These are phyloP conservation scores for Caenorhabditis angaria DNA, from an alignment of 2,888 invertebrate genomes.

Conservation along the genomic window DNA sequence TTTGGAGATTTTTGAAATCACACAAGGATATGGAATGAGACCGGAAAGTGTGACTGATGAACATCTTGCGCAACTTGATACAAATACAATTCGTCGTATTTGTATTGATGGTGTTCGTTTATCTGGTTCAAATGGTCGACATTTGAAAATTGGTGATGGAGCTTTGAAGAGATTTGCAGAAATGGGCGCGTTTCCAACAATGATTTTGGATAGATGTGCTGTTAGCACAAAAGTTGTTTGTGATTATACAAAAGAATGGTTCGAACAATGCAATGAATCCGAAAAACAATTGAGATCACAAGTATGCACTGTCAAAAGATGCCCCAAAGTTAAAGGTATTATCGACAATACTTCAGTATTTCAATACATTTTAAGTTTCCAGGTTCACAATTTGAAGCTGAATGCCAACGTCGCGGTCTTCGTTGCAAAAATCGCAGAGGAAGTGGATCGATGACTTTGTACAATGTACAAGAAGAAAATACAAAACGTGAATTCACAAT, in stretches of 20 bases:
- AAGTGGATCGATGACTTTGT: conserved; percentile 44
- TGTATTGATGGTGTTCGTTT: conserved; percentile 48
- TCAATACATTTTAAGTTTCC: neutral
- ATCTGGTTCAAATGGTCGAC: conserved; percentile 7
- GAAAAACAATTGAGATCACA: conserved; percentile 45
- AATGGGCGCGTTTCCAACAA: conserved; percentile 43
- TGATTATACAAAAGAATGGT: conserved; percentile 48
- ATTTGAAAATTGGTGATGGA: conserved; percentile 46
- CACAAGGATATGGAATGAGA: conserved; percentile 43
- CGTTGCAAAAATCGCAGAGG: conserved; percentile 45
- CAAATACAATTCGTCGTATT: conserved; percentile 32
- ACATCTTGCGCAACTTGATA: conserved; percentile 46
- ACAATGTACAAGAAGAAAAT: conserved; percentile 47
- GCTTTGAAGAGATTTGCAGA: conserved; percentile 33
- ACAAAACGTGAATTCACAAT: conserved; percentile 43
- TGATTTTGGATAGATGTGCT: conserved; percentile 48
- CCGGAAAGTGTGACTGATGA: conserved; percentile 44
- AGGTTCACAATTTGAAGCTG: conserved; percentile 44
- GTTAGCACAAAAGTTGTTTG: conserved; percentile 51
- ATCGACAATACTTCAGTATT: neutral
- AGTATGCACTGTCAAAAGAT: conserved; percentile 49
- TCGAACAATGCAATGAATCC: conserved; percentile 39
- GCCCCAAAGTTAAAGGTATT: conserved; percentile 43
- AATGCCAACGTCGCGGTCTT: conserved; percentile 46
- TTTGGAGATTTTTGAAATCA: conserved; percentile 43